phyloP scores from a whole-genome alignment of 2,113 vertebrate species.

The Hemiscyllium ocellatum region DNA sequence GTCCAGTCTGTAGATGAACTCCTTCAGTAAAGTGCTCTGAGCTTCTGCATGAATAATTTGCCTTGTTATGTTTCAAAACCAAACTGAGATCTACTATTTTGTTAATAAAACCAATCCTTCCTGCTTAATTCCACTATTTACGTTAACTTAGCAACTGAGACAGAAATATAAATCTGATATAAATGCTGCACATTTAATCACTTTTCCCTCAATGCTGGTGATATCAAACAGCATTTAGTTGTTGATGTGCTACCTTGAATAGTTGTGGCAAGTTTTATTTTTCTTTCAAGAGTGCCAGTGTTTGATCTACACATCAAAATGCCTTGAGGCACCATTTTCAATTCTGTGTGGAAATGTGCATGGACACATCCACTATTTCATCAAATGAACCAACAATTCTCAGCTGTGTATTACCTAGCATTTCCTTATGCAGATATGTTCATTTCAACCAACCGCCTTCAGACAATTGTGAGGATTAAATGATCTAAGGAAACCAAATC shows the following conservation, averaged over 20 bases:
- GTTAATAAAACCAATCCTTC: not conserved
- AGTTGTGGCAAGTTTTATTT: not conserved
- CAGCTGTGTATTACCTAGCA: not conserved
- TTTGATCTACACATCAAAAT: not conserved
- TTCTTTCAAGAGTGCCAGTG: not conserved
- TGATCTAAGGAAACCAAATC: not conserved
- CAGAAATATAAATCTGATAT: not conserved
- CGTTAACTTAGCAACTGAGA: not conserved
- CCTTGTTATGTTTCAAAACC: not conserved
- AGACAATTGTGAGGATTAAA: conserved; percentile 2
- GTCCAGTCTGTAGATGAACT: not conserved
- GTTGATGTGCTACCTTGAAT: not conserved
- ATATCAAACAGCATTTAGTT: not conserved
- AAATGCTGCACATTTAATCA: not conserved
- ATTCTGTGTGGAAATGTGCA: not conserved
- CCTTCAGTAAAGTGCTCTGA: not conserved
- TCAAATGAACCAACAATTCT: not conserved
- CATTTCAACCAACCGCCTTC: not conserved
- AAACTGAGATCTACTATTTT: not conserved
- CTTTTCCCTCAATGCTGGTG: not conserved
- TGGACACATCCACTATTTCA: not conserved
- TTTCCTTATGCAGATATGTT: not conserved
- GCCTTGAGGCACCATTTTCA: not conserved
- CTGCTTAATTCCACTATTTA: not conserved
- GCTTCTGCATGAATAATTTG: not conserved